Evolutionary conservation across 2,797 vertebrate genomes (phyloP), one percentile per base, ranked within the genome.

Genomic region (Picus viridis): DNA sequence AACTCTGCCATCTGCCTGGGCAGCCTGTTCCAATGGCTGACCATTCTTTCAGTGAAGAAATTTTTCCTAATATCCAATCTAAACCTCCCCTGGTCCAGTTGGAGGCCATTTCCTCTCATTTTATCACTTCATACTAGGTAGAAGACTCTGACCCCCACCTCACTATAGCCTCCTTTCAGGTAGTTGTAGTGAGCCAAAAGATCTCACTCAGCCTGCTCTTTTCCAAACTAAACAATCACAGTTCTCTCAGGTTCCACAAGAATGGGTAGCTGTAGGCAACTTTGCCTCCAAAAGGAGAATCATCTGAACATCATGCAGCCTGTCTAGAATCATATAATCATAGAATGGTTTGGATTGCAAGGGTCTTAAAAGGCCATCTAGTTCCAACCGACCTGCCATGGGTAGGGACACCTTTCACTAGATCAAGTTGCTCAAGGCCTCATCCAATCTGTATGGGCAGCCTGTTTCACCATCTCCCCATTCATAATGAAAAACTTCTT

Each of bases 231-330:
- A 47, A 47, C 19, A 47, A 47, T 22, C 20, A 20, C 47, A 47
- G 47, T 47, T 47, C 20, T 10, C 47, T 22, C 47, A 47, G 12
- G 23, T 53, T 22, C 47, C 73, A 12, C 19, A 30, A 22, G n/a
- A 58, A 56, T 12, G 15, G 6, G 6, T 36, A 69, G 17, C 32
- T 53, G 11, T 14, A 22, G 22, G 30, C 63, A 7, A 4, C 8
- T 58, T 59, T 64, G 30, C 29, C 17, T 74, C 49, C 64, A 20
- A 47, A 36, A 68, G 14, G 6, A 59, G 16, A 17, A 59, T 11
- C 47, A 41, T 27, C 4, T 4, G n/a, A 14, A 30, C 9, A 23
- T 41, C 1, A 0, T 20, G 12, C 47, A 84, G 16, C 9, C 20
- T 63, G 11, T 34, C 47, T 29, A 14, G 18, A 58, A 47, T 63